phyloP scores from a whole-genome alignment of 2,888 invertebrate genomes.

The Philopedon plagiatum region DNA sequence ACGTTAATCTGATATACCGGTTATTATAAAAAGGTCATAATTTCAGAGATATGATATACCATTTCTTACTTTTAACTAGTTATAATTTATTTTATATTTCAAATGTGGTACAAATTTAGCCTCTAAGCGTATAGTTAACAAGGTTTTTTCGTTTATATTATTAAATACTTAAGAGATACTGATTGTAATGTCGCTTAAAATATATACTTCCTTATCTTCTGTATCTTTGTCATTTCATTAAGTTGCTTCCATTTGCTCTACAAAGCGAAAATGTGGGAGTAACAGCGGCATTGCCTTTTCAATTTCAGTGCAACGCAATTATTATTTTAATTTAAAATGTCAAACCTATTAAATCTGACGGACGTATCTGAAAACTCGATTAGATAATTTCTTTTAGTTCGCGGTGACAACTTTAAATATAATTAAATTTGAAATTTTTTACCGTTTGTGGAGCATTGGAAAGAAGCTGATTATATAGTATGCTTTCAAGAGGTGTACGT shows the following conservation, averaged over 20 bases:
- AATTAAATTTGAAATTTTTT: not conserved
- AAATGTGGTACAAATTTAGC: too few species aligned
- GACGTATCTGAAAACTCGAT: slow-evolving; percentile 14
- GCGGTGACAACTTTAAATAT: not conserved
- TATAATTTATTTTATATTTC: too few species aligned
- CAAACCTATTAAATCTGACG: slow-evolving; percentile 8
- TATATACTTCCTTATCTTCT: not conserved
- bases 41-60: too few species aligned
- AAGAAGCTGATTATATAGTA: not conserved
- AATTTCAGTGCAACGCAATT: slow-evolving; percentile 12
- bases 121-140: too few species aligned
- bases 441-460: not conserved
- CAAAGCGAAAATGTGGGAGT: not conserved
- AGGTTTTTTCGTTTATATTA: too few species aligned
- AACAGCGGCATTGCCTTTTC: not conserved
- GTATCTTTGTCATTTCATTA: slow-evolving; percentile 14
- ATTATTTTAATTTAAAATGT: slow-evolving; percentile 21
- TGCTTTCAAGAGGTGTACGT: too few species aligned
- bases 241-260: not conserved
- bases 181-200: too few species aligned
- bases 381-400: slow-evolving; percentile 10
- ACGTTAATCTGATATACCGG: too few species aligned
- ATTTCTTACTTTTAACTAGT: too few species aligned
- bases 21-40: too few species aligned
- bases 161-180: too few species aligned